A percentile compares a stretch with the other conserved stretches of the same genome.
Evolutionary conservation across 2,113 vertebrate species (phyloP).

Genomic region (Mirza zaza): DNA sequence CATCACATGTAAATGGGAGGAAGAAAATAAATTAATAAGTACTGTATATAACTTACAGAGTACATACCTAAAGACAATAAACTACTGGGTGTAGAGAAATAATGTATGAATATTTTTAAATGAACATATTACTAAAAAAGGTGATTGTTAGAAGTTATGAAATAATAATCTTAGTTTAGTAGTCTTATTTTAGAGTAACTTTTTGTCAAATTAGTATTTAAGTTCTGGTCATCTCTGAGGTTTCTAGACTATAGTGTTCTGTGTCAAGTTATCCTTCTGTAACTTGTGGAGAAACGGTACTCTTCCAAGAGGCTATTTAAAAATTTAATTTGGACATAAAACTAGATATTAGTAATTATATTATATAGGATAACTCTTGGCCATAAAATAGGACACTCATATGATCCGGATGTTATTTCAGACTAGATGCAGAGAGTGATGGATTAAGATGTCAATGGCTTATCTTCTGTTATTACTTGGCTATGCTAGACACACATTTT

Average conservation of each 20-base stretch:
- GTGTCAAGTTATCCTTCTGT: constrained; percentile 14
- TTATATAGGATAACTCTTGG: background rate
- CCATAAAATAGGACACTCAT: background rate
- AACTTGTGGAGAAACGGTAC: background rate
- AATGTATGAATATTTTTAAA: background rate
- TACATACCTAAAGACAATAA: background rate
- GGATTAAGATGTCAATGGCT: background rate
- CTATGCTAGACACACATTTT: background rate
- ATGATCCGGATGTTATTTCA: background rate
- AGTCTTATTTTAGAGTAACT: constrained; percentile 10
- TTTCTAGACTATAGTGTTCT: background rate
- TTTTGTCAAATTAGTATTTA: background rate
- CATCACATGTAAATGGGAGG: background rate
- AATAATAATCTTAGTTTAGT: constrained; percentile 30
- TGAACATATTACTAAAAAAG: background rate
- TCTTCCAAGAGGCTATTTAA: background rate
- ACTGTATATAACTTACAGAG: background rate
- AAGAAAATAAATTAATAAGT: background rate
- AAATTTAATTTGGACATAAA: background rate
- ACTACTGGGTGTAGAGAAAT: background rate
- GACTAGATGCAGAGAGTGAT: background rate
- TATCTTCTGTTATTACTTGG: background rate
- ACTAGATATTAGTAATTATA: background rate
- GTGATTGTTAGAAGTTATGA: background rate
- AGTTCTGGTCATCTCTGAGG: background rate